These are phyloP conservation scores for Eupsilia transversa DNA, from an alignment of 2,888 invertebrate species.

Conservation along the genomic window DNA sequence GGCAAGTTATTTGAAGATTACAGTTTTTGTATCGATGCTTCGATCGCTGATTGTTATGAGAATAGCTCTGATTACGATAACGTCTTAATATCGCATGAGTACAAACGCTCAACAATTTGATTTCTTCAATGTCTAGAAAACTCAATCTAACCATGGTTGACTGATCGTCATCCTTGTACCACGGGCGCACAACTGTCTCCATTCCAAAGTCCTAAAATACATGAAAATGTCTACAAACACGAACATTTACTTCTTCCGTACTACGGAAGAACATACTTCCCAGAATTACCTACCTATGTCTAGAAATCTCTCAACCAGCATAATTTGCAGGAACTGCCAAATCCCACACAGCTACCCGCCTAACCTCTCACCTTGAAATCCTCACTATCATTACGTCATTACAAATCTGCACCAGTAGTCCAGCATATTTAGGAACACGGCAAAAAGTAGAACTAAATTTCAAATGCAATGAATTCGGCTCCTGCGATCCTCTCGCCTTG, in stretches of 20 bases:
- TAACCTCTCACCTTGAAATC: conserved; percentile 56
- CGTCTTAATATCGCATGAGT: not conserved
- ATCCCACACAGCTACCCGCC: conserved; percentile 27
- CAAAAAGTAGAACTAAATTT: conserved; percentile 16
- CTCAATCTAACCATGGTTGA: not conserved
- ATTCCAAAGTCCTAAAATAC: not conserved
- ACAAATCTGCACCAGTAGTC: conserved; percentile 4
- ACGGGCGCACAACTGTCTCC: not conserved
- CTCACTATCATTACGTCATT: conserved; percentile 19
- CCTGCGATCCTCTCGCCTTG: not conserved
- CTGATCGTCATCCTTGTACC: not conserved
- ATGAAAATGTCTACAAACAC: not conserved
- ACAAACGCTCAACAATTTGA: not conserved
- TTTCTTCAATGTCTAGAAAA: not conserved
- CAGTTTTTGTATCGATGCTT: not conserved
- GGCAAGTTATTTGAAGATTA: not conserved
- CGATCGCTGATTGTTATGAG: not conserved
- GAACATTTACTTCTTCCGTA: not conserved
- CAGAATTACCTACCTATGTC: not conserved
- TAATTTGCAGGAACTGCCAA: conserved; percentile 37
- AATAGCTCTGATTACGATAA: not conserved
- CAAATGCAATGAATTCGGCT: not conserved
- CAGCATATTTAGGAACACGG: conserved; percentile 1
- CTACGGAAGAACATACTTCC: no score
- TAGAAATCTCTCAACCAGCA: conserved; percentile 10